Conservation (phyloP, 2,113 vertebrate species). For the Petaurus breviceps region DNA sequence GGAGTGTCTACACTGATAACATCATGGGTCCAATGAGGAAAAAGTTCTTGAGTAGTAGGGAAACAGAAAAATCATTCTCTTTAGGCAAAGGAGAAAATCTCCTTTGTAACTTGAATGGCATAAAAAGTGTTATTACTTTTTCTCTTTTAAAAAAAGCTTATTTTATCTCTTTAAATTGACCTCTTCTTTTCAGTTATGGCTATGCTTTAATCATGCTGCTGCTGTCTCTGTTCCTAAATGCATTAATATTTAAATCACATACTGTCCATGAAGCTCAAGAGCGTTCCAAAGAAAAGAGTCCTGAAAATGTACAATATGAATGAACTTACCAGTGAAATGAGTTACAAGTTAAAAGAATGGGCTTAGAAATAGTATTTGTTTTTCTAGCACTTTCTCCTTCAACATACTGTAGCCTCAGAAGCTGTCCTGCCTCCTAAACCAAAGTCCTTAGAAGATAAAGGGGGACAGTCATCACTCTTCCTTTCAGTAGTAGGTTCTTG, state of each 20-base stretch:
- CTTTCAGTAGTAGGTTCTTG: neutral
- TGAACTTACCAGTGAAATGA: neutral
- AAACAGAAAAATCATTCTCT: constrained; percentile 25
- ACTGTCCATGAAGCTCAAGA: neutral
- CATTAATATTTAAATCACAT: constrained; percentile 18
- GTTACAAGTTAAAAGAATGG: neutral
- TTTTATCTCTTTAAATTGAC: neutral
- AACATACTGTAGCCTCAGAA: neutral
- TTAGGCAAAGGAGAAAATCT: constrained; percentile 16
- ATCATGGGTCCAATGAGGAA: neutral
- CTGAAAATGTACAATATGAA: neutral
- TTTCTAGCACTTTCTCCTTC: constrained; percentile 31
- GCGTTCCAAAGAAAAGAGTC: neutral
- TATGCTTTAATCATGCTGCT: constrained; percentile 11
- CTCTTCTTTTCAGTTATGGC: neutral
- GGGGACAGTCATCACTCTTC: neutral
- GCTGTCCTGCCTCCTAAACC: neutral
- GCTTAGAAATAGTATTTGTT: constrained; percentile 6
- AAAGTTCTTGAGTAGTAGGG: constrained; percentile 11
- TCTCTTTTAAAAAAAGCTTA: neutral
- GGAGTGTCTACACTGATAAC: neutral
- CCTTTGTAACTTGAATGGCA: neutral
- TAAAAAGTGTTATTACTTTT: neutral
- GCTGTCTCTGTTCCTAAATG: constrained; percentile 15
- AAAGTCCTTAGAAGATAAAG: constrained; percentile 27